These are phyloP conservation scores for Dysdera silvatica DNA, from an alignment of 1,140 invertebrate genomes.

Conservation along the genomic window DNA sequence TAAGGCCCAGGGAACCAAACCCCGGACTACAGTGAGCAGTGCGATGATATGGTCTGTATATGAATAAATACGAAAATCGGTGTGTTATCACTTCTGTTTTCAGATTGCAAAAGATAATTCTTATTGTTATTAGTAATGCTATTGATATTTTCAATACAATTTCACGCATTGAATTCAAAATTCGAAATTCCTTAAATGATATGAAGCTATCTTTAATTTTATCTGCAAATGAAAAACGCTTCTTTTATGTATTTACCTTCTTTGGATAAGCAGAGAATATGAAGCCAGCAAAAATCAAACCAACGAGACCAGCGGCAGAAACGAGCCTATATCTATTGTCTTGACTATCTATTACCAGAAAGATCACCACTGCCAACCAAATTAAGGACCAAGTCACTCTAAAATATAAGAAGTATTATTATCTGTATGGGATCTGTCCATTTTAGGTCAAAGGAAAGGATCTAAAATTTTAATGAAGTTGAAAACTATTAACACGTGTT, in stretches of 20 bases:
- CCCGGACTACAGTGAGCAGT: too few relatives aligned
- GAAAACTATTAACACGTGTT: too few relatives aligned
- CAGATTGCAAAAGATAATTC: not conserved
- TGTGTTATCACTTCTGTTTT: not conserved
- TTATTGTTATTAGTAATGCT: not conserved
- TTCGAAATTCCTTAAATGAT: not conserved
- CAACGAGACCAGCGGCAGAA: conserved; percentile 39
- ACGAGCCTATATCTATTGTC: conserved; percentile 51
- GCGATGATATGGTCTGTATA: too few relatives aligned
- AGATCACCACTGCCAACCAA: conserved; percentile 50
- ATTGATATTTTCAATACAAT: not conserved
- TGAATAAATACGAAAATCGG: not conserved
- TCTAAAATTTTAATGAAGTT: too few relatives aligned
- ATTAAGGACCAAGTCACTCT: conserved; percentile 47
- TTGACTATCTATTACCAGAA: conserved; percentile 52
- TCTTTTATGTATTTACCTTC: conserved; percentile 16
- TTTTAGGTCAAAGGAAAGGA: too few relatives aligned
- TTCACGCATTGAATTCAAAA: not conserved
- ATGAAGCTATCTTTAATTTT: not conserved
- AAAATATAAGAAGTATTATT: conserved; percentile 12
- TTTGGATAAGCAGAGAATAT: conserved; percentile 37
- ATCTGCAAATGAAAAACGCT: not conserved
- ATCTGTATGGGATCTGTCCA: too few relatives aligned
- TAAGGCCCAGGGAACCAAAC: too few relatives aligned
- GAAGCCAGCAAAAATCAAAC: conserved; percentile 40